Evolutionary conservation across 2,888 invertebrate genomes (phyloP), one percentile per base, ranked within the genome.

Genomic region (Chironomus tentans): DNA sequence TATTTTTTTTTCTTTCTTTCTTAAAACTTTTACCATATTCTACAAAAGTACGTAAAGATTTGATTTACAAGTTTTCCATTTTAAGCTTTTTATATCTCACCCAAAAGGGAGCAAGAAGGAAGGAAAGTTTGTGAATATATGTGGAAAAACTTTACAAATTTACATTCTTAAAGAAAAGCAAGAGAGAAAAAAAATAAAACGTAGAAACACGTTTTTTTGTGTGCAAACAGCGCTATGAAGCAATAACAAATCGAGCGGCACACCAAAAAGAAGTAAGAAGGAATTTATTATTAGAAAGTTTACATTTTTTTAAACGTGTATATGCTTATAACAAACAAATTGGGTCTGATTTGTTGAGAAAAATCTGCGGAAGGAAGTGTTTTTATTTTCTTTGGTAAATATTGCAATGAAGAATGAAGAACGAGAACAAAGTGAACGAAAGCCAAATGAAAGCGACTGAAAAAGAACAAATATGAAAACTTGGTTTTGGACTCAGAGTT

Each of bases 51-150:
- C 21, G 56, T 18, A 56, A 56, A 24, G 68, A 68, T 46, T 70
- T 28, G 70, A 70, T 70, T 70, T 70, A 70, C 70, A 70, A 70
- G 70, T 70, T 70, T 70, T 70, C 13, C 70, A 22, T 70, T 70
- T 70, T 28, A 15, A 70, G 70, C 22, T 46, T 48, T 47, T 46
- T 70, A 46, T 38, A 24, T 68, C 68, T 70, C 47, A 46, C 13
- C 48, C 46, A 70, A 38, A 38, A 38, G 38, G 38, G 38, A 38
- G 38, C 46, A 15, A 48, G 12, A 48, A n/a, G 4, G 18, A 21
- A 22, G 18, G 18, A 68, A 68, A 46, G 12, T 70, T 68, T 48
- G 48, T 18, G 47, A 68, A 68, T 68, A 24, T 24, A n/a, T 56
- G 56, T 56, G 18, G 56, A 56, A 56, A 56, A 56, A 56, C 56